Base-by-base conservation (phyloP, 2,888 invertebrate species). In the Onthophagus sagittarius region DNA sequence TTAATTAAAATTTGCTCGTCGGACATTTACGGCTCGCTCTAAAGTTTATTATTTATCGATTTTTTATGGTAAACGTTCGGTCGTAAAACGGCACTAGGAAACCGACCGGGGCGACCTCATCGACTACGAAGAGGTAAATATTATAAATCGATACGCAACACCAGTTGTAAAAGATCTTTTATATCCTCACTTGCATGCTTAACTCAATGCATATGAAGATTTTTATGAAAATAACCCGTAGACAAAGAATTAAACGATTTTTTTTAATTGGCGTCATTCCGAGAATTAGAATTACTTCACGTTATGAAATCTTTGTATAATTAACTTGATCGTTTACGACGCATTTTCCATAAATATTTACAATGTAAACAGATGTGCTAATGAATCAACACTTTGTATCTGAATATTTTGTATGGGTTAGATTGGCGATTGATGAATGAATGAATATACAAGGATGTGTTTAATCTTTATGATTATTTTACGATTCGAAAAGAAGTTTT, bases 1-100 rank as follows among this genome's bases (percentile, higher is more conserved):
- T 73, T 73, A 71, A 73, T 73, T 73, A 65, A 65, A 73, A 73
- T 73, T 73, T 73, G 73, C 71, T 70, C 64, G 63, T 65, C 65
- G 39, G 73, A 73, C 73, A n/a, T 73, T 73, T 73, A 73, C 65
- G 64, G 23, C 23, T n/a, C 14, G 63, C 65, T 64, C 53, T 73
- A 73, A 73, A 73, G 39, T 31, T n/a, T 62, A 15, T 71, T 71
- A 73, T 73, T 73, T 73, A 73, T 71, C 15, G 71, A 39, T 32
- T 15, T 65, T 71, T 71, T 71, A 71, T 71, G 71, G 23, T 64
- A 64, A 71, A 67, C 67, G 32, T 67, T 53, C 15, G 67, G 23
- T 32, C 32, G 67, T 67, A 31, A 31, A 67, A 67, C 23, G 23
- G n/a, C 67, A 23, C 67, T 67, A 67, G 67, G 39, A 53, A 53